These are phyloP conservation scores for Drosophila longiperda DNA, from an alignment of 2,888 invertebrate genomes.

Conservation along the genomic window DNA sequence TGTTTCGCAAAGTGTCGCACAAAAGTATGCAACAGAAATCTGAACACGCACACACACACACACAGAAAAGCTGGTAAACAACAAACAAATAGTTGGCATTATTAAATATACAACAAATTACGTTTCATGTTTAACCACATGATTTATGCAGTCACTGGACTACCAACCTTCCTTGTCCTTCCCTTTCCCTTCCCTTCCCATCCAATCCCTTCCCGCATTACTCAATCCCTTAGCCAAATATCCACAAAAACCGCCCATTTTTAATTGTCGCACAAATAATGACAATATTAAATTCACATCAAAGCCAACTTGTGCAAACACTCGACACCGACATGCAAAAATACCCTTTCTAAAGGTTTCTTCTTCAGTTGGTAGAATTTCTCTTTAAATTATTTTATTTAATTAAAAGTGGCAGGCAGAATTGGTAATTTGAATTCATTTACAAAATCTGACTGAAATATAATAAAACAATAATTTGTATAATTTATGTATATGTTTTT, in stretches of 20 bases:
- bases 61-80: slow-evolving; percentile 32
- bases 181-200: background rate
- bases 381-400: rapidly evolving
- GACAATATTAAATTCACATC: slow-evolving; percentile 66
- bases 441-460: background rate
- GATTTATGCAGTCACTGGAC: slow-evolving; percentile 68
- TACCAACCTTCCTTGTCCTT: background rate
- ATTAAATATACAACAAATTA: slow-evolving; percentile 78
- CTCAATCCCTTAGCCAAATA: background rate
- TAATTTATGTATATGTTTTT: too few relatives aligned
- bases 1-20: slow-evolving; percentile 60
- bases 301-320: slow-evolving; percentile 26
- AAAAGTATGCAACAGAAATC: slow-evolving; percentile 55
- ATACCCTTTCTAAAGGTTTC: background rate
- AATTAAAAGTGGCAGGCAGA: background rate
- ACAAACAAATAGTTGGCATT: slow-evolving; percentile 66
- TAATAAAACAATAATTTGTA: too few relatives aligned
- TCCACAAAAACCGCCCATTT: slow-evolving; percentile 25
- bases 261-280: slow-evolving; percentile 66
- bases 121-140: slow-evolving; percentile 74
- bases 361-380: background rate
- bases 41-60: slow-evolving; percentile 32
- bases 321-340: background rate
- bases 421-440: background rate
- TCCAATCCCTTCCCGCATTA: background rate